phyloP scores from a whole-genome alignment of 1,140 invertebrate genomes.

The Drosophila neocordata region DNA sequence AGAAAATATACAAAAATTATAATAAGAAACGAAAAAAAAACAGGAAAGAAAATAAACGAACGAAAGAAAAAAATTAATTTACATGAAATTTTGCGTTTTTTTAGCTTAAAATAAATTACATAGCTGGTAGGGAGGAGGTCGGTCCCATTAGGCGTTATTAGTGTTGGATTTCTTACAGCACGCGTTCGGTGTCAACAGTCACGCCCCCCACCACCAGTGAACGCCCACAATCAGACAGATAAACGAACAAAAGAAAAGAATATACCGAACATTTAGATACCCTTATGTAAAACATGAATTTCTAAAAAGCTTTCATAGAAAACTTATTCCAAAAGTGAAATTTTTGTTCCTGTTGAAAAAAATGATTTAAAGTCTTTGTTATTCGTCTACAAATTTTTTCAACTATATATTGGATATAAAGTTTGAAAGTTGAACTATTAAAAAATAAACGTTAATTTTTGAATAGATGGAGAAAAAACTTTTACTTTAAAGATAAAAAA shows the following conservation, averaged over 20 bases:
- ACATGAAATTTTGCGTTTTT: conserved; percentile 48
- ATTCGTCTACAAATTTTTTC: too few species aligned
- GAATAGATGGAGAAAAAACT: too few species aligned
- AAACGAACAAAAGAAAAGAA: background rate
- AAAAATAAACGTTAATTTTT: too few species aligned
- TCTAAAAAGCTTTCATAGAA: too few species aligned
- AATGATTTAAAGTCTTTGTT: too few species aligned
- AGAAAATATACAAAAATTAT: conserved; percentile 43
- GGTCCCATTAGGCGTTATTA: conserved; percentile 49
- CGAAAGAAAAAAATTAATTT: conserved; percentile 58
- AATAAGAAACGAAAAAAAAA: conserved; percentile 39
- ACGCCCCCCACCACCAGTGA: conserved; percentile 14
- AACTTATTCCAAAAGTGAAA: too few species aligned
- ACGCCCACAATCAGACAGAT: background rate
- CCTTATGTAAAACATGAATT: background rate
- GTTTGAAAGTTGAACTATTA: too few species aligned
- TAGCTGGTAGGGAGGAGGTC: conserved; percentile 7
- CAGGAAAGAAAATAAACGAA: conserved; percentile 34
- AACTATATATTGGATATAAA: too few species aligned
- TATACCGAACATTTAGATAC: background rate
- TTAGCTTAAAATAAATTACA: conserved; percentile 50
- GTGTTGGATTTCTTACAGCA: conserved; percentile 38
- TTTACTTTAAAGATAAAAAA: too few species aligned
- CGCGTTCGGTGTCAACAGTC: conserved; percentile 31
- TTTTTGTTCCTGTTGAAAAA: too few species aligned